Base-by-base conservation (phyloP, 2,888 invertebrate species). In the Octodonta nipae region DNA sequence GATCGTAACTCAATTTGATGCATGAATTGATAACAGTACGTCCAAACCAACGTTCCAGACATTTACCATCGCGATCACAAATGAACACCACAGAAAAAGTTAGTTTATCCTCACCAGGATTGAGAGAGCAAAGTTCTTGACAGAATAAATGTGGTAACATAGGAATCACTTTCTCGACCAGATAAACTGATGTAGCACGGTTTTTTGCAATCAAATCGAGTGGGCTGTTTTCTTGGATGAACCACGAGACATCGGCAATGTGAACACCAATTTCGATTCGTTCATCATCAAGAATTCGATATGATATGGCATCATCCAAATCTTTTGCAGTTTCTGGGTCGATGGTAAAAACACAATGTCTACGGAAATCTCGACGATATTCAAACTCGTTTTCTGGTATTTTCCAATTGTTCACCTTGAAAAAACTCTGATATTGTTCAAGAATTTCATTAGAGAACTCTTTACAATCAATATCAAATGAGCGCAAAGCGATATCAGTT, bases 51-150 rank as follows among this genome's bases (percentile, higher is more conserved):
- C 74, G 45, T 28, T 63, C 71, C 20, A 78, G 40, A 13, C 88
- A 68, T 56, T 77, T 64, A 1, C 78, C 89, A 33, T 76, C 61
- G 22, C 71, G 63, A 22, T 75, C 76, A 56, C 96, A 77, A 54
- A 79, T 80, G 84, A 88, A 92, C 46, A 93, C 78, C 0, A 93
- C 84, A 0, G 92, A 92, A 60, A 93, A 89, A 0, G 89, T 72
- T 15, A 88, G 64, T 63, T 83, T 84, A 52, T 91, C 86, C 28
- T 50, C 40, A 3, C 57, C 82, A 6, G 89, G 87, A 43, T 86
- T 67, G 15, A 96, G 65, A 0, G 95, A 95, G 59, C 93, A 95
- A n/a, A n/a, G n/a, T 27, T 85, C 65, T 60, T 84, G 73, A 60
- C 91, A 91, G 10, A 96, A 64, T 29, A 85, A 70, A 45, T 80